Percentiles rank a stretch among this genome's conserved stretches.
Conservation (phyloP, 2,888 invertebrate species). For the Drosophila nr. perissopoda region DNA sequence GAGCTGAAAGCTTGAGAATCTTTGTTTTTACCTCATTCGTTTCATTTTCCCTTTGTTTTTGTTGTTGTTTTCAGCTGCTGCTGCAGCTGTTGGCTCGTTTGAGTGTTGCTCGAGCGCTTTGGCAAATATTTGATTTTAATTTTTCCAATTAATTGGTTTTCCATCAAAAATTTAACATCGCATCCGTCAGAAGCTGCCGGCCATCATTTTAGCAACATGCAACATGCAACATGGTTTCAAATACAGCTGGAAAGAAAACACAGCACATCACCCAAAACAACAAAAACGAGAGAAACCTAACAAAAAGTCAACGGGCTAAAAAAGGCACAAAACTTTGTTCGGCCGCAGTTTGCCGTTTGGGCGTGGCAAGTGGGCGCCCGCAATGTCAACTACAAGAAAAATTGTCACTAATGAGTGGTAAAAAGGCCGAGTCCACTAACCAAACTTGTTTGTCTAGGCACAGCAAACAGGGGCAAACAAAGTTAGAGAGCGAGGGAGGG, state of each 20-base stretch:
- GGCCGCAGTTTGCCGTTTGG: conserved; percentile 41
- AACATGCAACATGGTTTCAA: conserved; percentile 23
- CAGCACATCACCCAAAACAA: conserved; percentile 19
- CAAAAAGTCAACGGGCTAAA: conserved; percentile 27
- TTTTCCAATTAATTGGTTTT: conserved; percentile 80
- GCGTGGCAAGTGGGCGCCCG: conserved; percentile 60
- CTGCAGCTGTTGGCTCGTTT: conserved; percentile 17
- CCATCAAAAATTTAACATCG: conserved; percentile 75
- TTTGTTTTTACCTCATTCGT: conserved; percentile 26
- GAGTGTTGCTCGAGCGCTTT: conserved; percentile 77
- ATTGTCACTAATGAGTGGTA: conserved; percentile 81
- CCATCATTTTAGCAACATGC: conserved; percentile 32
- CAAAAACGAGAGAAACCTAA: conserved; percentile 5
- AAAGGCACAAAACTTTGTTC: conserved; percentile 62
- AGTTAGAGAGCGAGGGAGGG: background rate
- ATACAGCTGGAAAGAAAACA: conserved; percentile 15
- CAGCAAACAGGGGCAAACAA: conserved; percentile 20
- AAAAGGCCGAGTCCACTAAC: conserved; percentile 73
- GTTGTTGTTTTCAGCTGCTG: conserved; percentile 14
- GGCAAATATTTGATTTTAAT: conserved; percentile 79
- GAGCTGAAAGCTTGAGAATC: conserved; percentile 45
- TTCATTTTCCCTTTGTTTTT: conserved; percentile 3
- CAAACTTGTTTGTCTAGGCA: conserved; percentile 66
- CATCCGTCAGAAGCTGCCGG: conserved; percentile 37
- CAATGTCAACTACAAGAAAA: conserved; percentile 82